Conservation (phyloP, 2,113 vertebrate species). For the Myotis davidii region DNA sequence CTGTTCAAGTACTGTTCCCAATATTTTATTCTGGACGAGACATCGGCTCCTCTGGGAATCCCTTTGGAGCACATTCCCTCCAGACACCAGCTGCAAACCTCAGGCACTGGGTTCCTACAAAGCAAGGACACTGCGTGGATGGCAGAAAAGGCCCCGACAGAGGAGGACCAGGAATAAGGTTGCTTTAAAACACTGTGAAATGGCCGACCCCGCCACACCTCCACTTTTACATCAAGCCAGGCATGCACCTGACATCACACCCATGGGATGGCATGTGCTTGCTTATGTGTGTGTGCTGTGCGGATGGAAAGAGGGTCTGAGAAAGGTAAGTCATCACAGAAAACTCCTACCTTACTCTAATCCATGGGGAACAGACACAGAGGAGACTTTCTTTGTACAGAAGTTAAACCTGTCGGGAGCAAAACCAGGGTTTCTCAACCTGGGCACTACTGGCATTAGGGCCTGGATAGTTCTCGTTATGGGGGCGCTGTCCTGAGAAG, state of each 20-base stretch:
- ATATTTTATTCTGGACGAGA: neutral
- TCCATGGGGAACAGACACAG: too few species aligned
- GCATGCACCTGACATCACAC: neutral
- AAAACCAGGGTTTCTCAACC: neutral
- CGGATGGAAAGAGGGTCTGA: neutral
- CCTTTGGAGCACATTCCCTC: neutral
- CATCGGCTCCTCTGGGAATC: neutral
- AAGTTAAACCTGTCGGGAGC: neutral
- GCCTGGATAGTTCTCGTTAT: neutral
- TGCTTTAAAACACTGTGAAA: neutral
- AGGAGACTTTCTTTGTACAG: neutral
- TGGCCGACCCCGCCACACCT: neutral
- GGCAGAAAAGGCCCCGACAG: neutral
- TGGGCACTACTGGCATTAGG: accelerated
- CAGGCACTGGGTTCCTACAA: neutral
- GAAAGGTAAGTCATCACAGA: neutral
- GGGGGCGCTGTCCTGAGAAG: neutral
- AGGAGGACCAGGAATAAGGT: neutral
- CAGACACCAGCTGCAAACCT: neutral
- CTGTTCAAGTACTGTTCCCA: neutral
- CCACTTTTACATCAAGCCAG: neutral
- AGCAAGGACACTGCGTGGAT: neutral
- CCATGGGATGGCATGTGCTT: neutral
- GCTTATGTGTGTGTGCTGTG: neutral
- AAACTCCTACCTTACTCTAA: neutral